phyloP scores from a whole-genome alignment of 2,888 invertebrate species.

The Deilephila porcellus region DNA sequence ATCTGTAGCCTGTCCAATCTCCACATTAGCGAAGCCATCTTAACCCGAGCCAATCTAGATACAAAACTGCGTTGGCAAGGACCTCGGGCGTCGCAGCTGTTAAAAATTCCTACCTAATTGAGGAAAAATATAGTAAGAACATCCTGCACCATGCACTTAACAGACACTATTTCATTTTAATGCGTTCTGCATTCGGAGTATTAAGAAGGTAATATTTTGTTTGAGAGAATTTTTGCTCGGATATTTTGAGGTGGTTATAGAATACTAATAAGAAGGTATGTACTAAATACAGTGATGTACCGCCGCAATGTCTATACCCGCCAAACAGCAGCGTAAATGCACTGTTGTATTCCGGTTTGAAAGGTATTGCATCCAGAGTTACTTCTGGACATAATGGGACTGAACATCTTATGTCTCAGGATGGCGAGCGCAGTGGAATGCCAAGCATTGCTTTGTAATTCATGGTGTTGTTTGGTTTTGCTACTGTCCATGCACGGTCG shows the following conservation, averaged over 20 bases:
- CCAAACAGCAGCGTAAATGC: too few relatives aligned
- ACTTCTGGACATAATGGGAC: too few relatives aligned
- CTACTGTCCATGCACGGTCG: too few relatives aligned
- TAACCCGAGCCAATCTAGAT: slow-evolving; percentile 3
- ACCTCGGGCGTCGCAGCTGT: slow-evolving; percentile 43
- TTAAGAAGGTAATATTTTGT: slow-evolving; percentile 1
- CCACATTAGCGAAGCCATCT: slow-evolving; percentile 40
- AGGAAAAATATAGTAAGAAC: slow-evolving; percentile 43
- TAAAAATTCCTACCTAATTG: slow-evolving; percentile 46
- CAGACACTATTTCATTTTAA: slow-evolving; percentile 36
- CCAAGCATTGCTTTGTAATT: too few relatives aligned
- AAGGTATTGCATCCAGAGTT: too few relatives aligned
- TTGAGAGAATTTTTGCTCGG: not conserved
- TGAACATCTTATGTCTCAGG: too few relatives aligned
- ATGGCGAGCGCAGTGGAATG: too few relatives aligned
- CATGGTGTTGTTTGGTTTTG: too few relatives aligned
- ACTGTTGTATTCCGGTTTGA: too few relatives aligned
- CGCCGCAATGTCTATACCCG: too few relatives aligned
- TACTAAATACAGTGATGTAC: too few relatives aligned
- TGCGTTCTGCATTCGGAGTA: slow-evolving; percentile 5
- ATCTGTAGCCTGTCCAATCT: not conserved
- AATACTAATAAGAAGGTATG: not conserved
- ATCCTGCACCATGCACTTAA: slow-evolving; percentile 38
- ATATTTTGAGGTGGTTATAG: not conserved
- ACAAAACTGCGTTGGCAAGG: slow-evolving; percentile 46